phyloP scores from a whole-genome alignment of 1,140 invertebrate species.

The Mizuhopecten yessoensis region DNA sequence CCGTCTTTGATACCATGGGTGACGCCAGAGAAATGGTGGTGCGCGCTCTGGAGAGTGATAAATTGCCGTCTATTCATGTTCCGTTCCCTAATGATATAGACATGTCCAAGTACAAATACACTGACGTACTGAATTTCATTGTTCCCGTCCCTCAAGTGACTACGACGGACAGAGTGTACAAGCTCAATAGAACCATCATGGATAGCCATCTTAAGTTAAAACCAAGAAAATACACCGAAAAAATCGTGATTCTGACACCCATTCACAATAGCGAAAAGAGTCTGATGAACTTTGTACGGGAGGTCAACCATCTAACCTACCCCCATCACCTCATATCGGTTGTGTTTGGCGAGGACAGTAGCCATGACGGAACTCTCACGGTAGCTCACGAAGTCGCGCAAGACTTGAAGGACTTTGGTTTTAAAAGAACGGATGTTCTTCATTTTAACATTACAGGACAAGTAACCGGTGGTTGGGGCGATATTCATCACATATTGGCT shows the following conservation, averaged over 20 bases:
- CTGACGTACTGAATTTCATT: slow-evolving; percentile 56
- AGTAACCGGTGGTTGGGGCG: slow-evolving; percentile 66
- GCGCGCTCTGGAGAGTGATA: not conserved
- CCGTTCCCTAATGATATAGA: slow-evolving; percentile 42
- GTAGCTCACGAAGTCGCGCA: slow-evolving; percentile 63
- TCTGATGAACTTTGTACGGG: slow-evolving; percentile 65
- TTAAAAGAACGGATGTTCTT: slow-evolving; percentile 64
- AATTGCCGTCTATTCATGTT: not conserved
- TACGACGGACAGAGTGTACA: slow-evolving; percentile 66
- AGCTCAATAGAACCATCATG: slow-evolving; percentile 62
- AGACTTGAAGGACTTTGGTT: slow-evolving; percentile 69
- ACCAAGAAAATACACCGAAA: slow-evolving; percentile 55
- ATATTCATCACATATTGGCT: slow-evolving; percentile 65
- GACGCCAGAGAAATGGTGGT: not conserved
- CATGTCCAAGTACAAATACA: slow-evolving; percentile 50
- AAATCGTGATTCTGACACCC: slow-evolving; percentile 78
- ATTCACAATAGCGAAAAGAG: slow-evolving; percentile 73
- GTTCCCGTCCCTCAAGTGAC: slow-evolving; percentile 72
- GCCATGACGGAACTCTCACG: slow-evolving; percentile 73
- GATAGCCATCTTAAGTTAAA: slow-evolving; percentile 64
- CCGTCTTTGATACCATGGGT: not conserved
- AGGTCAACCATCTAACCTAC: slow-evolving; percentile 75
- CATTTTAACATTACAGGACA: slow-evolving; percentile 72
- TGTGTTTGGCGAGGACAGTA: slow-evolving; percentile 79
- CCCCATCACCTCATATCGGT: slow-evolving; percentile 77